Evolutionary conservation across 2,113 vertebrate species (phyloP).

Genomic region (Salminus brasiliensis): DNA sequence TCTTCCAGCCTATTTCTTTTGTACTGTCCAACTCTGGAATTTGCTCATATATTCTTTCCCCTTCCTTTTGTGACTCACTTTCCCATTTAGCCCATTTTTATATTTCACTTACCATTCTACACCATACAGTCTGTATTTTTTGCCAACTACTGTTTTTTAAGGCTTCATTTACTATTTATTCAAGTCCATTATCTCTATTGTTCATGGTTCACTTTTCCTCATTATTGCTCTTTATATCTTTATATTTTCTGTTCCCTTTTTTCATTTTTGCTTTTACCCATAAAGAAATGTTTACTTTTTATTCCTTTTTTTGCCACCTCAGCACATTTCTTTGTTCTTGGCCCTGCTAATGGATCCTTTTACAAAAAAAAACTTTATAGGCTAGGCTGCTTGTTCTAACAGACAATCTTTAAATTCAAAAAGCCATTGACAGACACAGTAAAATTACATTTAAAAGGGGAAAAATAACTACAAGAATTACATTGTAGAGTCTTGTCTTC

Average conservation of each 20-base stretch:
- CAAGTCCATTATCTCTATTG: not conserved
- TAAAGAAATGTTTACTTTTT: not conserved
- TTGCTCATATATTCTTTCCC: not conserved
- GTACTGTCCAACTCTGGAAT: not conserved
- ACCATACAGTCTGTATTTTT: not conserved
- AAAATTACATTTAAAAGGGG: not conserved
- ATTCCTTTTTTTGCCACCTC: constrained; percentile 12
- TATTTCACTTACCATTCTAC: not conserved
- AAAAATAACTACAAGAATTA: not conserved
- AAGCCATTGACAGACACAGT: not conserved
- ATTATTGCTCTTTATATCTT: not conserved
- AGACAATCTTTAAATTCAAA: constrained; percentile 3
- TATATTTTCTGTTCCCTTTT: constrained; percentile 1
- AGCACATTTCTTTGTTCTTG: not conserved
- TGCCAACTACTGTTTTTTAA: constrained; percentile 1
- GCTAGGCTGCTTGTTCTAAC: not conserved
- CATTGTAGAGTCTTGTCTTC: not conserved
- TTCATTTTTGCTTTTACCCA: not conserved
- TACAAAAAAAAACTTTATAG: constrained; percentile 8
- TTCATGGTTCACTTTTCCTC: not conserved
- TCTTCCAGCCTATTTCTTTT: constrained; percentile 51
- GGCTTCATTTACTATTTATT: not conserved
- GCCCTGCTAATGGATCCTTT: constrained; percentile 12
- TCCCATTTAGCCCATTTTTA: not conserved
- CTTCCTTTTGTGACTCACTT: not conserved